Evolutionary conservation across 2,797 vertebrate genomes (phyloP), one percentile per base, ranked within the genome.

Genomic region (Sphenodon punctatus): DNA sequence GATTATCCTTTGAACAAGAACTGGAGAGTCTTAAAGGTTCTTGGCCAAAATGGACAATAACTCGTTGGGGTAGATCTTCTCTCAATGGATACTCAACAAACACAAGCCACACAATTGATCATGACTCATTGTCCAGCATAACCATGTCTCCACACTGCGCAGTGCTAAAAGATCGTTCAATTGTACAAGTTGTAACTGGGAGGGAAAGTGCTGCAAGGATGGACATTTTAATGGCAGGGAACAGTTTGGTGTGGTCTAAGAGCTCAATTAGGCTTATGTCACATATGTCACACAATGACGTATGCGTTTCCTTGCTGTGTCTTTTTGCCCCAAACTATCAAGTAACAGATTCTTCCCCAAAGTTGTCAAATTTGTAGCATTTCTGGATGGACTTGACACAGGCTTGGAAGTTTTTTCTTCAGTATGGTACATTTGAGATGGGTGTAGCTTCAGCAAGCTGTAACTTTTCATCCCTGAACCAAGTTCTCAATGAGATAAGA

Each of bases 171-270:
- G n/a, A n/a, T n/a, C n/a, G n/a, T n/a, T n/a, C n/a, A n/a, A n/a
- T n/a, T n/a, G n/a, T n/a, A n/a, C n/a, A n/a, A n/a, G n/a, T n/a
- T n/a, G n/a, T 15, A 51, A 51, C 25, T n/a, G 49, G 49, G 8
- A 81, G 56, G 42, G 32, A n/a, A 11, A 85, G 82, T 59, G 22
- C 78, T 19, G 55, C 76, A 78, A 80, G 43, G 80, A 73, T 45
- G 46, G n/a, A n/a, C n/a, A n/a, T 25, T 49, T 49, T 23, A 49
- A 49, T 25, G 49, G 46, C 46, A 49, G 20, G 23, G 46, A 23
- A 49, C 22, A 49, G 22, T 49, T 10, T 49, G 46, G 46, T 9
- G 20, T 49, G 22, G 46, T 49, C 46, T 46, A 49, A 49, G 25
- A 7, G 46, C 25, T 49, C 46, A 49, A 10, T 49, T 49, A 49